Conservation (phyloP, 2,113 vertebrate species). For the Paralichthys olivaceus region DNA sequence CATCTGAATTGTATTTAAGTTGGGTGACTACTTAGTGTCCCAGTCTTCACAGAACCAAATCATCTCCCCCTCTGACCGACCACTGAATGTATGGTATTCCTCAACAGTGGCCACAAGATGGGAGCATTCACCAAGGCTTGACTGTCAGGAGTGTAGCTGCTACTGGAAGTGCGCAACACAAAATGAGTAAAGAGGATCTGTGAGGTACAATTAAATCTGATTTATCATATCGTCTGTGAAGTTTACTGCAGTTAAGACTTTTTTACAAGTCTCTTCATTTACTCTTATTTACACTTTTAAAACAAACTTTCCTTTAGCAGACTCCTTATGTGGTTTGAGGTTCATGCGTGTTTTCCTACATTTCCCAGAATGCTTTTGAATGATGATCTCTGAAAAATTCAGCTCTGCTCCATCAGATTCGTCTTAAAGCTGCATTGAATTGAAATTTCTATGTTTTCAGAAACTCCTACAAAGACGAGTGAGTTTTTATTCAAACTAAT, state of each 20-base stretch:
- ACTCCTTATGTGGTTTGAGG: neutral
- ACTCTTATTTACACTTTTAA: no score
- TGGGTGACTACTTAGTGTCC: neutral
- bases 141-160: neutral
- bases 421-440: neutral
- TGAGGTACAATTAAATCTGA: no score
- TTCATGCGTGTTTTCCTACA: neutral
- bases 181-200: no score
- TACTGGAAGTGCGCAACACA: no score
- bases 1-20: neutral
- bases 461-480: neutral
- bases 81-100: neutral
- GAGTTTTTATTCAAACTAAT: conserved; percentile 3
- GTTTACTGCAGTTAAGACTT: no score
- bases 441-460: neutral
- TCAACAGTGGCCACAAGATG: conserved; percentile 62
- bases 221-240: no score
- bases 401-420: neutral
- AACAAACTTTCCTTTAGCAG: neutral
- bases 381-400: neutral
- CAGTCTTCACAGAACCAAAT: no score
- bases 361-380: conserved; percentile 22
- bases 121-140: conserved; percentile 34
- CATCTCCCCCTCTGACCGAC: neutral
- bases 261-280: no score